phyloP scores from a whole-genome alignment of 2,797 vertebrate genomes.

The Anabacerthia variegaticeps region DNA sequence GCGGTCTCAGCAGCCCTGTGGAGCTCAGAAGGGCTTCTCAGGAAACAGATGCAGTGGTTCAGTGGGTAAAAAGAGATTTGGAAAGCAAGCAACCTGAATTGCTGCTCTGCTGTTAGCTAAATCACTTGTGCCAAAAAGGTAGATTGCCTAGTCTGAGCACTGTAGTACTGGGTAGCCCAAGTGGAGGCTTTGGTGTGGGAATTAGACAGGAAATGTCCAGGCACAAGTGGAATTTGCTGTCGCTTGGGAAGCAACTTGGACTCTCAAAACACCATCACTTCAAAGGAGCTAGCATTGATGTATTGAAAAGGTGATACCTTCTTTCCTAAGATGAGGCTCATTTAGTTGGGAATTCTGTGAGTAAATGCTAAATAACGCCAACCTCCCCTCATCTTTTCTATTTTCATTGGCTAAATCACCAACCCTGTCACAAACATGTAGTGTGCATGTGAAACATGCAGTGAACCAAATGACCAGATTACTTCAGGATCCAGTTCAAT shows the following conservation, averaged over 20 bases:
- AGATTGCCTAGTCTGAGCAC: background rate
- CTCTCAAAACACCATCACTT: background rate
- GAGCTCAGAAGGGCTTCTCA: background rate
- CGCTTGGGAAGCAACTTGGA: background rate
- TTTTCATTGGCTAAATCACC: background rate
- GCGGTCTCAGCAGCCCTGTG: background rate
- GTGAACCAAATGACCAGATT: conserved; percentile 1
- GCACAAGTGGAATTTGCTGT: background rate
- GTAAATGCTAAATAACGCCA: background rate
- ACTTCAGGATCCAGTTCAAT: background rate
- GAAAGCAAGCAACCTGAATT: background rate
- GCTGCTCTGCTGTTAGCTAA: background rate
- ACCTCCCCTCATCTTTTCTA: background rate
- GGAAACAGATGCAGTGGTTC: background rate
- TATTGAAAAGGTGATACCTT: background rate
- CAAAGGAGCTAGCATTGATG: background rate
- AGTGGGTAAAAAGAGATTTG: background rate
- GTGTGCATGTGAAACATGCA: background rate
- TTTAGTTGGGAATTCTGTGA: background rate
- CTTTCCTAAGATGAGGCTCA: background rate
- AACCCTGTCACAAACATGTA: background rate
- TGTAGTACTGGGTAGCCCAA: background rate
- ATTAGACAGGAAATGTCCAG: background rate
- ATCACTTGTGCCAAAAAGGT: background rate
- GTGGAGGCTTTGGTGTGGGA: background rate